Base-by-base conservation (phyloP, 1,140 invertebrate species). In the Acromyrmex heyeri region DNA sequence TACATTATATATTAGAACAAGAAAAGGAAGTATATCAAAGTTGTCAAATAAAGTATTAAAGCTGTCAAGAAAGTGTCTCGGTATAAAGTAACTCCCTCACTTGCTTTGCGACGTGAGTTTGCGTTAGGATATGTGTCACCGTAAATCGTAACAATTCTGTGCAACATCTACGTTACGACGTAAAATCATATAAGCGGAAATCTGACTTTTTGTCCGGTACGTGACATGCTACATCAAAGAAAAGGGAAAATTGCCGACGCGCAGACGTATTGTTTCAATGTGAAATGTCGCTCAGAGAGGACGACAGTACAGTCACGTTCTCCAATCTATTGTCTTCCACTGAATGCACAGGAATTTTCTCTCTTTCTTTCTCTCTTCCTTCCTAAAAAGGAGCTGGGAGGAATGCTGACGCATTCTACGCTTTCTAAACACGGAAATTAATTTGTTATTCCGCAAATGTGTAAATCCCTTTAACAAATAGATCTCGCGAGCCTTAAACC, bases 211-310 rank as follows among this genome's bases (percentile, higher is more conserved):
- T 65, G 77, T 57, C 78, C 62, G 50, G 16, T 78, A 50, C 44
- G 27, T 65, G 48, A 21, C 24, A 21, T 18, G 50, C 50, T 55
- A 14, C 64, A 81, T 81, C 64, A 81, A 81, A 70, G 78, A 21
- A 81, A 81, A 81, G 50, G 50, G 78, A 70, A 81, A 70, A 81
- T 70, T 70, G 64, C 16, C 64, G 64, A 59, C 48, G 21, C 48
- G 64, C 30, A 30, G 30, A 70, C 30, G 64, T 50, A 81, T 81
- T 81, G 50, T 81, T 70, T 53, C 50, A 59, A 81, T 70, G 65
- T 70, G 65, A 81, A 81, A 81, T 81, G 50, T 81, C 65, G 30
- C 44, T 70, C 50, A 67, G 10, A 62, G 59, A 67, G 62, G 24
- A 69, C 50, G 78, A 81, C 64, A 44, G 30, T 55, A 55, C 5